Base-by-base conservation (phyloP, 2,797 vertebrate genomes). In the Fundulus diaphanus region DNA sequence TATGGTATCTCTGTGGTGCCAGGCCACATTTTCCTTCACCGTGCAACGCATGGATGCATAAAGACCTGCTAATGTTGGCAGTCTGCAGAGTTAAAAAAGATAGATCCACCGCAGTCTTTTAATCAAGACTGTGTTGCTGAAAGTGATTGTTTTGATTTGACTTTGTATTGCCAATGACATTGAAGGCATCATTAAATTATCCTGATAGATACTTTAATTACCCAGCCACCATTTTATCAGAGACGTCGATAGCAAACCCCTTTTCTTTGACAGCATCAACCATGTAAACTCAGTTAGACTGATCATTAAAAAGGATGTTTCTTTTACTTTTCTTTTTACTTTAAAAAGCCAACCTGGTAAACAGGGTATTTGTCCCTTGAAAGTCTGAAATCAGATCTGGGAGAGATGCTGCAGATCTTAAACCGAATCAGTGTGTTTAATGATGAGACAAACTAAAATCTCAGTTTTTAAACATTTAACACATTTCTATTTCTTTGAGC, bases 1-100 rank as follows among this genome's bases (percentile, higher is more conserved):
- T 85, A 85, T 68, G 71, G 80, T 70, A 48, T 70, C 74, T 74
- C 65, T 73, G 66, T 65, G 0, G 29, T 56, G 70, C 81, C 76
- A 51, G 57, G 68, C 6, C 3, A 54, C 49, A 20, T 8, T 48
- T 33, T 49, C 44, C 35, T 74, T 33, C 46, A 46, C 74, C 24
- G 56, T 71, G 27, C 54, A 29, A 48, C 51, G 77, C 67, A 73
- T 37, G 12, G 24, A 74, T 46, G 57, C 59, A n/a, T 42, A 63
- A 24, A 61, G 16, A 42, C n/a, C 52, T 2, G n/a, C 56, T 37
- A 63, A 15, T 35, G 24, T 11, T 29, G 2, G 15, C 52, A 15
- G 2, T 80, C 31, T 56, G 57, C 78, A 65, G 72, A 22, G 40
- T 71, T 49, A 0, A 68, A 37, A n/a, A 42, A 5, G 7, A 44